Percentiles rank a stretch among this genome's conserved stretches.
These are phyloP conservation scores for Falco concolor DNA, from an alignment of 2,797 vertebrate species.

Conservation along the genomic window DNA sequence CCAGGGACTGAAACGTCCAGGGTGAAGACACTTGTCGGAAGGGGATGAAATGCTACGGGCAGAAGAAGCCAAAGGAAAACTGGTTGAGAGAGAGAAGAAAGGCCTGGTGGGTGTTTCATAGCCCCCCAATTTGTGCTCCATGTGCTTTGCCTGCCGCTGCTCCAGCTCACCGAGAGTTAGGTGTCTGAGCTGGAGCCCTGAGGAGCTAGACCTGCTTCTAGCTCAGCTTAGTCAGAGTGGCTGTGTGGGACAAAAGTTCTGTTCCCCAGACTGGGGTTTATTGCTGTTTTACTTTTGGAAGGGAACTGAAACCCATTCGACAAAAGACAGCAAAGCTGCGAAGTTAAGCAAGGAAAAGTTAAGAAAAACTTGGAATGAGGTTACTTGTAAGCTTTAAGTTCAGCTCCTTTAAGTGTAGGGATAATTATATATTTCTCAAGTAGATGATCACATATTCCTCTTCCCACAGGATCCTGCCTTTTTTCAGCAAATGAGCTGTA, in stretches of 20 bases:
- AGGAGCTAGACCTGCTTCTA: neutral
- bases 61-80: neutral
- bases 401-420: neutral
- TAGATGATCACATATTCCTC: neutral
- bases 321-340: neutral
- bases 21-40: neutral
- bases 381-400: neutral
- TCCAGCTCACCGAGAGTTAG: neutral
- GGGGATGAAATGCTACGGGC: neutral
- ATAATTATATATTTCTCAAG: neutral
- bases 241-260: neutral
- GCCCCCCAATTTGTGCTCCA: rapidly evolving
- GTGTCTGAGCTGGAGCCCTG: neutral
- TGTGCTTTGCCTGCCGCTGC: neutral
- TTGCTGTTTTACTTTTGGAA: neutral
- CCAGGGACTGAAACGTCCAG: neutral
- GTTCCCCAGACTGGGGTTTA: neutral
- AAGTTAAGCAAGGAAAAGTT: neutral
- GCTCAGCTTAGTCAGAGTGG: neutral
- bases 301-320: neutral
- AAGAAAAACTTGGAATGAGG: neutral
- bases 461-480: neutral
- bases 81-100: neutral
- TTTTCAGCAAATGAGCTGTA: neutral
- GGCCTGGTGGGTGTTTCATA: neutral